These are phyloP conservation scores for Neodiprion pinetum DNA, from an alignment of 1,140 invertebrate species.

Conservation along the genomic window DNA sequence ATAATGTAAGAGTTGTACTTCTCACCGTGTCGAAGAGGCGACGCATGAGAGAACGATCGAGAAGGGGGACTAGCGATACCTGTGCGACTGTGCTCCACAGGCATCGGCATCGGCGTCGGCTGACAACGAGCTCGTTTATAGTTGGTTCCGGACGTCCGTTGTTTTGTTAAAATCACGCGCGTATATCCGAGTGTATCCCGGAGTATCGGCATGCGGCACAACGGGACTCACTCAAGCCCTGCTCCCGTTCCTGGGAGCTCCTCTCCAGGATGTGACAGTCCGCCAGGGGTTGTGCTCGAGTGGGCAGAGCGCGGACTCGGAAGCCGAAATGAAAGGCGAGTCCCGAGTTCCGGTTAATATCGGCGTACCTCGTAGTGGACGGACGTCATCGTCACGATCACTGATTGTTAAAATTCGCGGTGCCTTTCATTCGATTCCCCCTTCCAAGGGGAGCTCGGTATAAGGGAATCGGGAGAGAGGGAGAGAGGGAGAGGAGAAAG, in stretches of 20 bases:
- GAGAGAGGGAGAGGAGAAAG: constrained; percentile 23
- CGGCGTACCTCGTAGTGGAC: too few species aligned
- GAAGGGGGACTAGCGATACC: constrained; percentile 49
- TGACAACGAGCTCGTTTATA: too few species aligned
- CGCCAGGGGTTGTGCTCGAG: constrained; percentile 37
- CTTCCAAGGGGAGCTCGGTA: constrained; percentile 25
- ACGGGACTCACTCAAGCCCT: neutral
- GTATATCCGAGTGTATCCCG: neutral
- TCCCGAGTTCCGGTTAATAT: neutral
- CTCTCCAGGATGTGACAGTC: constrained; percentile 6
- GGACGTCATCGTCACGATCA: too few species aligned
- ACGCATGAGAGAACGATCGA: constrained; percentile 17
- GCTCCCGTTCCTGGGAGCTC: constrained; percentile 1
- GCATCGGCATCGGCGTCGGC: too few species aligned
- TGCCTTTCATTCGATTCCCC: constrained; percentile 16
- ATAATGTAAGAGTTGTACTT: too few species aligned
- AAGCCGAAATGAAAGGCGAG: constrained; percentile 26
- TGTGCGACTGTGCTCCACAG: constrained; percentile 54
- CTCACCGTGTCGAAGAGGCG: neutral
- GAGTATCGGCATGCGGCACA: constrained; percentile 10
- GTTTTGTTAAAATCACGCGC: constrained; percentile 62
- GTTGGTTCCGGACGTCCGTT: constrained; percentile 57
- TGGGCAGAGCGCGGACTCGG: constrained; percentile 32
- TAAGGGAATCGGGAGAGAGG: constrained; percentile 25
- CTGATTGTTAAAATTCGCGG: too few species aligned